Evolutionary conservation across 2,797 vertebrate genomes (phyloP).

Genomic region (Cynodonichthys magdalenae): DNA sequence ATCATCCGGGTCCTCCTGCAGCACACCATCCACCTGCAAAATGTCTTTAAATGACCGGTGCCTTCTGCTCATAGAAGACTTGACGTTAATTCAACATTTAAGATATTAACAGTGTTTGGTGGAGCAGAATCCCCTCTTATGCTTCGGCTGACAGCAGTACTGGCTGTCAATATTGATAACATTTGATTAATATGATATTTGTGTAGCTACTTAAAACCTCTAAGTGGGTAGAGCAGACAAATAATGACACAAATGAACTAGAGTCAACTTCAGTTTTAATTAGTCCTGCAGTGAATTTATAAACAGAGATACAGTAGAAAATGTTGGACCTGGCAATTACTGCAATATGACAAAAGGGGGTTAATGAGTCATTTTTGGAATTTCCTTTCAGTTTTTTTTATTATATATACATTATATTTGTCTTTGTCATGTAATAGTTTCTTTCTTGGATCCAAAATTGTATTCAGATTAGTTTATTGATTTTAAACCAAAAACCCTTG

Average conservation of each 20-base stretch:
- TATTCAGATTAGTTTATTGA: conserved; percentile 26
- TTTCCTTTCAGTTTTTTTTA: conserved; percentile 38
- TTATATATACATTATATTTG: not conserved
- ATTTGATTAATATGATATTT: conserved; percentile 35
- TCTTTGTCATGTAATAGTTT: conserved; percentile 10
- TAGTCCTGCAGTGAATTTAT: conserved; percentile 68
- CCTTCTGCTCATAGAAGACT: no score
- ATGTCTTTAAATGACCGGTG: no score
- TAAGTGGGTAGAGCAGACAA: conserved; percentile 20
- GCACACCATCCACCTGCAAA: no score
- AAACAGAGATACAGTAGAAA: conserved; percentile 63
- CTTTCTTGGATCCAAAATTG: conserved; percentile 35
- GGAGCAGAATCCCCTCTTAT: not conserved
- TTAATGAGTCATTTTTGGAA: conserved; percentile 29
- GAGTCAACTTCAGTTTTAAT: conserved; percentile 74
- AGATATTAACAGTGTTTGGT: not conserved
- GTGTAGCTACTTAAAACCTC: conserved; percentile 14
- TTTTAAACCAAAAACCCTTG: conserved; percentile 22
- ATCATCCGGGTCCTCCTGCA: no score
- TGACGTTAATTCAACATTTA: not conserved
- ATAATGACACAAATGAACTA: conserved; percentile 60
- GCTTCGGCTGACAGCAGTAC: conserved; percentile 6
- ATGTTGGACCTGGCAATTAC: conserved; percentile 44
- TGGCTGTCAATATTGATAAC: conserved; percentile 20
- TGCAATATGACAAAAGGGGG: conserved; percentile 33